Conservation (phyloP, 2,888 invertebrate genomes). For the Endomychus coccineus region DNA sequence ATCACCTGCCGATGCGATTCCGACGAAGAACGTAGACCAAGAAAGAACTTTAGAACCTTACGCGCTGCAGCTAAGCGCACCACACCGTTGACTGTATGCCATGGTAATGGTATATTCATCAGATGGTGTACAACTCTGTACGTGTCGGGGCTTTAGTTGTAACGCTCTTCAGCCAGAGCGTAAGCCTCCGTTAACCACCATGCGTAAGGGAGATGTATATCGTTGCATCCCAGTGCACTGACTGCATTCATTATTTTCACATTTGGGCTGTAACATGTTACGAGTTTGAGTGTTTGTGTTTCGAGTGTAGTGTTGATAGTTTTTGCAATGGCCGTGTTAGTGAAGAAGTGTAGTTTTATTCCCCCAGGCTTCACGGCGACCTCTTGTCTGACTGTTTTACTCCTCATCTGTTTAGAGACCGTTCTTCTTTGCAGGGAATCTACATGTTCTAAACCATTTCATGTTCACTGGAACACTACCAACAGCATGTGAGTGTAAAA, state of each 20-base stretch:
- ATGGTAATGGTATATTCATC: too few species aligned
- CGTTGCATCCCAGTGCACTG: too few species aligned
- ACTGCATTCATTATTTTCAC: too few species aligned
- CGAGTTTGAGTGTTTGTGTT: conserved; percentile 15
- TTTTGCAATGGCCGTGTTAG: conserved; percentile 27
- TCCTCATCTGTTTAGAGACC: conserved; percentile 51
- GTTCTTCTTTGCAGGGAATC: conserved; percentile 51
- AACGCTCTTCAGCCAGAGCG: too few species aligned
- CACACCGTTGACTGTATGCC: conserved; percentile 18
- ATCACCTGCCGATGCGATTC: conserved; percentile 12
- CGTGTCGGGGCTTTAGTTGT: too few species aligned
- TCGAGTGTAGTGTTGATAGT: conserved; percentile 12
- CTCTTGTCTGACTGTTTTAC: conserved; percentile 49
- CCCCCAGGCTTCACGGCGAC: conserved; percentile 37
- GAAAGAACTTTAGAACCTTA: conserved; percentile 13
- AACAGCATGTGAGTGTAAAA: conserved; percentile 65
- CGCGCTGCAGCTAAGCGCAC: conserved; percentile 23
- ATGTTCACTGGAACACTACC: conserved; percentile 86
- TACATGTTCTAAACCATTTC: conserved; percentile 76
- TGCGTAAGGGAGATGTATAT: too few species aligned
- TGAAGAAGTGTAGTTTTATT: conserved; percentile 33
- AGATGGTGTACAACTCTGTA: conserved; percentile 14
- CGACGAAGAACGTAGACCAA: conserved; percentile 8
- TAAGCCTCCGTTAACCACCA: too few species aligned
- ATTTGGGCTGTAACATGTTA: conserved; percentile 9